Evolutionary conservation across 2,888 invertebrate species (phyloP).

Genomic region (Petrolisthes manimaculis): DNA sequence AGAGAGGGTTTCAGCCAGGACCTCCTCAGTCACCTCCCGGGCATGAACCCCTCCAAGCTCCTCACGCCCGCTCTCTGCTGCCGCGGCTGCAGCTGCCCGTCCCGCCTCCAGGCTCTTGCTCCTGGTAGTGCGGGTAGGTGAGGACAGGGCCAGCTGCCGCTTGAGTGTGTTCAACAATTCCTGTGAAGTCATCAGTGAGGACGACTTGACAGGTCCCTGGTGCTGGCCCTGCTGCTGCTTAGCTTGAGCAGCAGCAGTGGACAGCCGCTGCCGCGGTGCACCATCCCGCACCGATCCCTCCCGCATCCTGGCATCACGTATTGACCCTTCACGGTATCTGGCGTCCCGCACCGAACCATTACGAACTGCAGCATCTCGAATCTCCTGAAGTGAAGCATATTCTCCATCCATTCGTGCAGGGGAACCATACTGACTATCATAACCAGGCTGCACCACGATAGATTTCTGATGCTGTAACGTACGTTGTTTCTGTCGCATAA

Average conservation of each 20-base stretch:
- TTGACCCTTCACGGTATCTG: conserved; percentile 12
- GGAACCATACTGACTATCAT: conserved; percentile 36
- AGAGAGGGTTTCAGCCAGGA: conserved; percentile 45
- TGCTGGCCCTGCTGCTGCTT: conserved; percentile 34
- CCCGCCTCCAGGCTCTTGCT: conserved; percentile 66
- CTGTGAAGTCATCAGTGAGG: conserved; percentile 63
- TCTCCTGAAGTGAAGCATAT: conserved; percentile 62
- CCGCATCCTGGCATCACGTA: conserved; percentile 12
- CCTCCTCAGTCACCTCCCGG: conserved; percentile 32
- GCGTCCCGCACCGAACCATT: conserved; percentile 20
- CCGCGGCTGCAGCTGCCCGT: conserved; percentile 52
- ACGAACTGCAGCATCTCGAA: conserved; percentile 37
- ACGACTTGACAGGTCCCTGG: conserved; percentile 55
- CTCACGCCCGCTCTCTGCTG: conserved; percentile 50
- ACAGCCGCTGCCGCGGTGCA: conserved; percentile 16
- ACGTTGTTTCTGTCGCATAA: conserved; percentile 38
- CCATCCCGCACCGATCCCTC: conserved; percentile 26
- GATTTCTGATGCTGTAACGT: conserved; percentile 44
- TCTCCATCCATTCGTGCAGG: conserved; percentile 57
- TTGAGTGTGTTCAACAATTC: conserved; percentile 65
- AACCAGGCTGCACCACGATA: conserved; percentile 32
- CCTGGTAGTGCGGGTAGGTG: conserved; percentile 57
- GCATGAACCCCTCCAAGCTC: conserved; percentile 35
- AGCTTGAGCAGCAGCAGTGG: conserved; percentile 26
- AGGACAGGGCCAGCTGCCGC: conserved; percentile 63